Evolutionary conservation across 1,140 invertebrate species (phyloP).

Genomic region (Probaryconus sp.): DNA sequence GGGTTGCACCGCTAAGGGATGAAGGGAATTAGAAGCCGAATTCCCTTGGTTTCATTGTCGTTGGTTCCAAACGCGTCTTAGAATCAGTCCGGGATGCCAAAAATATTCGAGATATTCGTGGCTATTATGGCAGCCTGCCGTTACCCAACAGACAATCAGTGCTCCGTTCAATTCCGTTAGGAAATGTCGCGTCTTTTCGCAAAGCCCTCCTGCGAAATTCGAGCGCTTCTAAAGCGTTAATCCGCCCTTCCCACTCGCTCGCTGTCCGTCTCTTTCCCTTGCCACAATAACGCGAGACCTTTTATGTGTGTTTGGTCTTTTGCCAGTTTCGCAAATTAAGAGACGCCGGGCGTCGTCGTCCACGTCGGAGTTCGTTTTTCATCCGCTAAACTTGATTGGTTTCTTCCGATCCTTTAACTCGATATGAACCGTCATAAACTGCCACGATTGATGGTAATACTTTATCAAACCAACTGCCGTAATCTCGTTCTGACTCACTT

Average conservation of each 20-base stretch:
- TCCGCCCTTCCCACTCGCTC: conserved; percentile 17
- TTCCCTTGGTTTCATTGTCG: conserved; percentile 14
- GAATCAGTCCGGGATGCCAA: conserved; percentile 55
- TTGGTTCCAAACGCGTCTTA: conserved; percentile 35
- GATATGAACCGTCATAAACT: conserved; percentile 40
- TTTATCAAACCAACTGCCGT: background rate
- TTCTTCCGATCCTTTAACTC: conserved; percentile 53
- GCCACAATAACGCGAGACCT: conserved; percentile 36
- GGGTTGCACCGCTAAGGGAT: conserved; percentile 44
- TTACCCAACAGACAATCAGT: conserved; percentile 64
- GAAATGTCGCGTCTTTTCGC: conserved; percentile 48
- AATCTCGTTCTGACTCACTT: too few relatives aligned
- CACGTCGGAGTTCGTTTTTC: conserved; percentile 41
- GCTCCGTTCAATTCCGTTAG: conserved; percentile 35
- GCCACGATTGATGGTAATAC: conserved; percentile 30
- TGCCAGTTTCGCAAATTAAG: conserved; percentile 59
- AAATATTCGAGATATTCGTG: conserved; percentile 74
- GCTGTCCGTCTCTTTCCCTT: background rate
- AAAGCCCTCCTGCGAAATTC: conserved; percentile 43
- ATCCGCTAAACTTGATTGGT: conserved; percentile 52
- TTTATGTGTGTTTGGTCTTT: conserved; percentile 52
- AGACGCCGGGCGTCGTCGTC: conserved; percentile 30
- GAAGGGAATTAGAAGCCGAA: conserved; percentile 47
- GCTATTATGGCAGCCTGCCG: conserved; percentile 63
- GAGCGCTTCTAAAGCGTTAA: conserved; percentile 45